Conservation (phyloP, 2,113 vertebrate species). For the Otus sunia region DNA sequence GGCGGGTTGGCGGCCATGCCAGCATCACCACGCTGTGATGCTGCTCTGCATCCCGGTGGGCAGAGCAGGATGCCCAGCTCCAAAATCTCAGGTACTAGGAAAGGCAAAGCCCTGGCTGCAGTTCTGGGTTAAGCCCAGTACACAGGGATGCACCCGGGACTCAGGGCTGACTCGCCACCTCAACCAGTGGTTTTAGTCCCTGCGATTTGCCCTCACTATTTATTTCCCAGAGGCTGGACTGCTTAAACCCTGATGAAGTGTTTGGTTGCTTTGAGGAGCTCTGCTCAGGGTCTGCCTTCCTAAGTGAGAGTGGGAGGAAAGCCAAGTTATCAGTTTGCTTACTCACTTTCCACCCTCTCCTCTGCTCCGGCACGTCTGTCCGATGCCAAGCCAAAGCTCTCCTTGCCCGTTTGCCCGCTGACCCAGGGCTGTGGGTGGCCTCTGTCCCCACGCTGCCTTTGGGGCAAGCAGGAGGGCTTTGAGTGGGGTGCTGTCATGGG, state of each 20-base stretch:
- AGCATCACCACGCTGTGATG: accelerated
- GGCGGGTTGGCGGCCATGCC: accelerated
- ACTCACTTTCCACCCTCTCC: neutral
- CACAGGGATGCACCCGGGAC: accelerated
- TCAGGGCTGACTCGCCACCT: neutral
- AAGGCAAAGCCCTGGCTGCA: neutral
- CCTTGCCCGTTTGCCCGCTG: accelerated
- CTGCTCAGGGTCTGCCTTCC: neutral
- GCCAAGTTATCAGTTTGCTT: neutral
- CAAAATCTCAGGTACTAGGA: neutral
- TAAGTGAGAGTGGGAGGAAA: neutral
- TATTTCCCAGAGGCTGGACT: neutral
- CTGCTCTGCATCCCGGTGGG: neutral
- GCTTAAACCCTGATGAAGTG: accelerated
- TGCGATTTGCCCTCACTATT: neutral
- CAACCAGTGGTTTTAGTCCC: neutral
- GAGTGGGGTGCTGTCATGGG: accelerated
- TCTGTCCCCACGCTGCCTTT: neutral
- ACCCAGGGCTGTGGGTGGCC: too few species aligned
- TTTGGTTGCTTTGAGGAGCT: neutral
- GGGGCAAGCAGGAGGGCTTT: neutral
- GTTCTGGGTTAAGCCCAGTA: accelerated
- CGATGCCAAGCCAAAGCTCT: neutral
- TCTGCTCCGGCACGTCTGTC: accelerated
- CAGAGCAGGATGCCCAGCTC: neutral